Base-by-base conservation (phyloP, 92 coral and sea anemone genomes). In the Plumapathes pennacea region DNA sequence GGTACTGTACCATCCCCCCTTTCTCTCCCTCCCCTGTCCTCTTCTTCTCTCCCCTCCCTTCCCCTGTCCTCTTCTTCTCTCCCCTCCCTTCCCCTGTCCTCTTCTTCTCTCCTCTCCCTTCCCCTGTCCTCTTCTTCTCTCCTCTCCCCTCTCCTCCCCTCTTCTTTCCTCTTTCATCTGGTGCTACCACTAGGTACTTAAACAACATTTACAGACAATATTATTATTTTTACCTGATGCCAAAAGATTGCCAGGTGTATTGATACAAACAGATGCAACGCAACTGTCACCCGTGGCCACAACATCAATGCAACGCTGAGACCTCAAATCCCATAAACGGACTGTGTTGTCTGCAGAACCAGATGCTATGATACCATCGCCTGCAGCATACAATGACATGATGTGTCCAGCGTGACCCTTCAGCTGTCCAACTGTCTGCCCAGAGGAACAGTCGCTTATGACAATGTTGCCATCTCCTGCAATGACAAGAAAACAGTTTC, bases 221-320 rank as follows among this genome's bases (percentile, higher is more conserved):
- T n/a, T n/a, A n/a, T n/a, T n/a, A n/a, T n/a, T n/a, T n/a, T n/a
- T 65, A 87, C 97, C 97, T 83, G 97, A 91, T 32, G 96, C 84
- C 24, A 87, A 63, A 54, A 91, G 53, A 26, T 81, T 72, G 25
- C 95, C 80, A n/a, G 60, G 41, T 25, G 85, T 54, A 50, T 80
- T 91, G 36, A 87, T 85, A 59, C 97, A 83, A 21, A 91, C 97
- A 31, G 97, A 91, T 12, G 88, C 85, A 31, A 91, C 97, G 46
- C 96, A 84, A 53, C 97, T 88, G 34, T 87, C 90, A 14, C 96
- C 95, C 2, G 96, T 80, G 22, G 96, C 85, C 46, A 91, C 76
- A 29, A 72, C 96, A 46, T 91, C 96, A 62, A 91, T 83, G 54
- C 97, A 91, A 37, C 95, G 59, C 74, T 89, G 89, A 10, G 90